Evolutionary conservation across 2,797 vertebrate species (phyloP).

Genomic region (Sciurus carolinensis): DNA sequence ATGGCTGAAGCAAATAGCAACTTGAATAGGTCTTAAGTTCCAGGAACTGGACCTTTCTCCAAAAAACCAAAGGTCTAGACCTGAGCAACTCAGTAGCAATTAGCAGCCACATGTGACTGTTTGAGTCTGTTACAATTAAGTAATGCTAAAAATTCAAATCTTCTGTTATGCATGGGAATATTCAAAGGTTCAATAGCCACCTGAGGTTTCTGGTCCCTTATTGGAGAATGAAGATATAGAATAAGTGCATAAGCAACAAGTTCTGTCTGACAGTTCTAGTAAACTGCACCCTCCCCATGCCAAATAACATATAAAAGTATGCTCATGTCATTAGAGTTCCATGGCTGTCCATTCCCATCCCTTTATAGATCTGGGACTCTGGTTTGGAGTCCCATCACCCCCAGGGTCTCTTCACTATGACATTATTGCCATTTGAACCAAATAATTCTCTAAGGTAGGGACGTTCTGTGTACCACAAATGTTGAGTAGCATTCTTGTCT

Average conservation of each 20-base stretch:
- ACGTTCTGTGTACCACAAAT: neutral
- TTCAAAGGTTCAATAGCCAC: accelerated
- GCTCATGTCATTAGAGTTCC: neutral
- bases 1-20: neutral
- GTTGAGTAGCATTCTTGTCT: neutral
- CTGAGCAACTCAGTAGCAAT: neutral
- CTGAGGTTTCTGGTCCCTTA: neutral
- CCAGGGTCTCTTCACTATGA: neutral
- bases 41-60: neutral
- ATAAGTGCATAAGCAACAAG: neutral
- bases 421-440: neutral
- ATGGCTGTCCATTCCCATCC: neutral
- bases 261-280: neutral
- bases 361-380: neutral
- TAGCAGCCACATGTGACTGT: no score
- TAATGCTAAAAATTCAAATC: accelerated
- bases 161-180: accelerated
- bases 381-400: neutral
- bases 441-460: no score
- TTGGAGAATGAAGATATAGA: neutral
- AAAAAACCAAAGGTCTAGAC: neutral
- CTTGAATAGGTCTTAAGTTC: neutral
- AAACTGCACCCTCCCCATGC: no score
- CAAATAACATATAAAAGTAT: no score
- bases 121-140: neutral